Percentiles rank a stretch among this genome's conserved stretches.
Conservation (phyloP, 2,888 invertebrate genomes). For the Halocaridina rubra region DNA sequence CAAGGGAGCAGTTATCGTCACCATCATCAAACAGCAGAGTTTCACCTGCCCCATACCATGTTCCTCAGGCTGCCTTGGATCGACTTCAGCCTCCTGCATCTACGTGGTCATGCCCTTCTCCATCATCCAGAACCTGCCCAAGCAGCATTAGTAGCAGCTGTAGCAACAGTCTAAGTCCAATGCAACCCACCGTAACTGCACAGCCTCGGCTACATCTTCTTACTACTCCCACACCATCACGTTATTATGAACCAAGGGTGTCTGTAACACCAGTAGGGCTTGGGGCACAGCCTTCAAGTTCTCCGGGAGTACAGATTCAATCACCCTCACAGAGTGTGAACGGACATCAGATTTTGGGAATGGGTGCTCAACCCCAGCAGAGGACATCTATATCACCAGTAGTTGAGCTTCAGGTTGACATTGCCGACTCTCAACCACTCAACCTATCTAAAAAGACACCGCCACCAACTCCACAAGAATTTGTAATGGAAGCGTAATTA, state of each 20-base stretch:
- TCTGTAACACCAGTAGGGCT: conserved; percentile 46
- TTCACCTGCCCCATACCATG: conserved; percentile 55
- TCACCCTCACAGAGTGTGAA: conserved; percentile 70
- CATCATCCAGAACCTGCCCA: conserved; percentile 66
- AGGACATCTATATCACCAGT: conserved; percentile 57
- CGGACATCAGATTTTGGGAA: conserved; percentile 66
- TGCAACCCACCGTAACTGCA: conserved; percentile 41
- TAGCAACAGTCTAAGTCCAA: conserved; percentile 70
- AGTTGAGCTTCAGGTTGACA: conserved; percentile 81
- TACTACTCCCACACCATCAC: conserved; percentile 58
- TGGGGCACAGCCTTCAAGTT: conserved; percentile 50
- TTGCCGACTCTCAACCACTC: conserved; percentile 77
- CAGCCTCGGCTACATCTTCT: conserved; percentile 55
- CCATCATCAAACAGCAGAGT: background rate
- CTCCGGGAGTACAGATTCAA: conserved; percentile 72
- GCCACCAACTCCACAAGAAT: conserved; percentile 71
- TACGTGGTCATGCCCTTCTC: conserved; percentile 44
- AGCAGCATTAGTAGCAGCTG: conserved; percentile 68
- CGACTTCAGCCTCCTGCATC: conserved; percentile 56
- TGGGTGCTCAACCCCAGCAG: conserved; percentile 64
- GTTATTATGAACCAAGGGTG: conserved; percentile 60
- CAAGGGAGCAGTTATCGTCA: conserved; percentile 35
- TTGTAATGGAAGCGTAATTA: conserved; percentile 56
- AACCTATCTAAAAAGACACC: conserved; percentile 90
- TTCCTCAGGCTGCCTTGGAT: conserved; percentile 53